Conservation (phyloP, 2,797 vertebrate genomes). For the Masticophis lateralis region DNA sequence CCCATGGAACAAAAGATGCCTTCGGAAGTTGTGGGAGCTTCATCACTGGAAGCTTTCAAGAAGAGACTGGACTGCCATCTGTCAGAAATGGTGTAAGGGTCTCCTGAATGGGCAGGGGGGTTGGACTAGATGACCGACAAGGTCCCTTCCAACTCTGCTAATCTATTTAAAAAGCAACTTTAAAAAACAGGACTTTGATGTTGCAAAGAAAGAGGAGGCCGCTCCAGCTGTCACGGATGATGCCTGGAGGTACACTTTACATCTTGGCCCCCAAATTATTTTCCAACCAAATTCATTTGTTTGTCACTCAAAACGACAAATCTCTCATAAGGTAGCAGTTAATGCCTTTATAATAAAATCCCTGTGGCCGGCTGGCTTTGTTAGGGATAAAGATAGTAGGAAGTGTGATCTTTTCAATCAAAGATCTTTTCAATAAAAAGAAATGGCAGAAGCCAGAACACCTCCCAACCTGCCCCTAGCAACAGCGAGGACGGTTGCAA, state of each 20-base stretch:
- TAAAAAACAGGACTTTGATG: neutral
- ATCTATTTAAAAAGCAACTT: neutral
- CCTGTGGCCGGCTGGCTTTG: neutral
- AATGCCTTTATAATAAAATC: neutral
- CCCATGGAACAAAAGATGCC: too few species aligned
- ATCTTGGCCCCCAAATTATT: neutral
- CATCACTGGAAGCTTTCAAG: neutral
- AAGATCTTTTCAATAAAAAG: neutral
- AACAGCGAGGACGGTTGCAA: neutral
- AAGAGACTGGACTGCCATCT: neutral
- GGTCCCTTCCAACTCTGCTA: neutral
- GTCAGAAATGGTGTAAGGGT: neutral
- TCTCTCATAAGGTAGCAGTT: rapidly evolving
- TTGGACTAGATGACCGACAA: neutral
- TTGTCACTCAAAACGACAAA: neutral
- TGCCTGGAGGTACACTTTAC: neutral
- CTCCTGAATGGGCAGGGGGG: neutral
- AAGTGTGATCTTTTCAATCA: neutral
- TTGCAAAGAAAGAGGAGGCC: neutral
- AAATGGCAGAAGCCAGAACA: neutral
- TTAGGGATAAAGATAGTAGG: neutral
- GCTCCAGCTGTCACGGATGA: neutral
- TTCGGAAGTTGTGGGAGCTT: too few species aligned
- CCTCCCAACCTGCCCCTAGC: neutral
- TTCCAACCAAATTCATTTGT: neutral